These are phyloP conservation scores for Telmatochromis brachygnathus DNA, from an alignment of 2,113 vertebrate genomes.

Conservation along the genomic window DNA sequence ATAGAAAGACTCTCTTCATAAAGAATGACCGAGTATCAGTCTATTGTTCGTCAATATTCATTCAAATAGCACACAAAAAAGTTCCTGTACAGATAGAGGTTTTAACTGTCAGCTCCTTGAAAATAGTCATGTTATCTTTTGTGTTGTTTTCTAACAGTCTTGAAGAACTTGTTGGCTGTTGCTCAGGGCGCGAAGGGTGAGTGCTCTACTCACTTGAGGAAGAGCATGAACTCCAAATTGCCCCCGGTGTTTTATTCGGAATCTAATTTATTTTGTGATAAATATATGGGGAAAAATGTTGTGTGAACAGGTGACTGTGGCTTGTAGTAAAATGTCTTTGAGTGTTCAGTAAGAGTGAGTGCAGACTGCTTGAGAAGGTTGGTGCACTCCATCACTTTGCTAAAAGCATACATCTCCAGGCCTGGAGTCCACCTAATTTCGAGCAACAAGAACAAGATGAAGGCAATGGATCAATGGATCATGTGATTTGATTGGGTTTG, in stretches of 20 bases:
- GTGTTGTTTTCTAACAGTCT: neutral
- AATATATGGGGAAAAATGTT: neutral
- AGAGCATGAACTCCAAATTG: neutral
- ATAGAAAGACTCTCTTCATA: neutral
- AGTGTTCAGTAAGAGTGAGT: neutral
- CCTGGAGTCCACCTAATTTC: neutral
- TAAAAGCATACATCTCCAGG: neutral
- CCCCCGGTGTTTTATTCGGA: neutral
- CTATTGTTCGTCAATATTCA: neutral
- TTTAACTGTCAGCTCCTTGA: neutral
- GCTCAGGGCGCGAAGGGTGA: neutral
- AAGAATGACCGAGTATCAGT: neutral
- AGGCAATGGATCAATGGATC: neutral
- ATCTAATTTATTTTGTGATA: neutral
- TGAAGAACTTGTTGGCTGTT: neutral
- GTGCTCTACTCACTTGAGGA: neutral
- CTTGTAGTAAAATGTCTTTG: neutral
- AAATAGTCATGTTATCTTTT: neutral
- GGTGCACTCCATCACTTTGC: neutral
- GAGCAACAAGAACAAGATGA: neutral
- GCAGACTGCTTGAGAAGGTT: neutral
- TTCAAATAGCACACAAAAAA: neutral
- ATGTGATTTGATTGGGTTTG: neutral
- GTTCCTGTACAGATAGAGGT: neutral
- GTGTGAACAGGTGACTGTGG: neutral